These are phyloP conservation scores for Amazona ochrocephala DNA, from an alignment of 2,797 vertebrate genomes.

Conservation along the genomic window DNA sequence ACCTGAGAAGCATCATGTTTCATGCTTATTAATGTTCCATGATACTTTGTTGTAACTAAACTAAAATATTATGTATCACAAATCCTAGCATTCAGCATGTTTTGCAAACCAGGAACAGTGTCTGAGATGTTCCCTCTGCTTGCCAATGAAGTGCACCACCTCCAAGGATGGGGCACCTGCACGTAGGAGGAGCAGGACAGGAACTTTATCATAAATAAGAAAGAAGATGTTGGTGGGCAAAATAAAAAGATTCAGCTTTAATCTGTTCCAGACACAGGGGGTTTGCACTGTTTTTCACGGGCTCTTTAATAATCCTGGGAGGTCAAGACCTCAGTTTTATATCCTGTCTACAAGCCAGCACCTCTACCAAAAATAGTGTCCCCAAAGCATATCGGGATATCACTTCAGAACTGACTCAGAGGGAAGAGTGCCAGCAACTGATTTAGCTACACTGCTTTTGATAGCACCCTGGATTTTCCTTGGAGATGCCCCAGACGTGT, in stretches of 20 bases:
- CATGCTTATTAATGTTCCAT: constrained; percentile 28
- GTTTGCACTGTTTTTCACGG: constrained; percentile 27
- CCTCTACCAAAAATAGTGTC: constrained; percentile 66
- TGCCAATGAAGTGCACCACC: background rate
- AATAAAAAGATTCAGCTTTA: background rate
- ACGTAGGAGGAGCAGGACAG: background rate
- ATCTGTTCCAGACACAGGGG: background rate
- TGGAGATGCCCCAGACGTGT: constrained; percentile 70
- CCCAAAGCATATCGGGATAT: constrained; percentile 64
- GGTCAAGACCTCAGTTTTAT: constrained; percentile 63
- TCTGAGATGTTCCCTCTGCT: background rate
- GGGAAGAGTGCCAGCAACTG: constrained; percentile 59
- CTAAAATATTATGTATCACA: background rate
- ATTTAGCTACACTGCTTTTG: constrained; percentile 63
- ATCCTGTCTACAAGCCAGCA: constrained; percentile 61
- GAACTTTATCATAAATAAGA: background rate
- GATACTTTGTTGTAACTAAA: constrained; percentile 19
- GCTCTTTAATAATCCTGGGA: constrained; percentile 55
- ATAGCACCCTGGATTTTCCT: constrained; percentile 70
- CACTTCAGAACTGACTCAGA: constrained; percentile 67
- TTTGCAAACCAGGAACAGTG: background rate
- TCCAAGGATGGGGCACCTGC: background rate
- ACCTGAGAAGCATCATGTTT: background rate
- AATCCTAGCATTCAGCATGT: background rate
- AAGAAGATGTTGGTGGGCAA: background rate